These are phyloP conservation scores for Pristionchus arcanus DNA, from an alignment of 2,888 invertebrate species.

Conservation along the genomic window DNA sequence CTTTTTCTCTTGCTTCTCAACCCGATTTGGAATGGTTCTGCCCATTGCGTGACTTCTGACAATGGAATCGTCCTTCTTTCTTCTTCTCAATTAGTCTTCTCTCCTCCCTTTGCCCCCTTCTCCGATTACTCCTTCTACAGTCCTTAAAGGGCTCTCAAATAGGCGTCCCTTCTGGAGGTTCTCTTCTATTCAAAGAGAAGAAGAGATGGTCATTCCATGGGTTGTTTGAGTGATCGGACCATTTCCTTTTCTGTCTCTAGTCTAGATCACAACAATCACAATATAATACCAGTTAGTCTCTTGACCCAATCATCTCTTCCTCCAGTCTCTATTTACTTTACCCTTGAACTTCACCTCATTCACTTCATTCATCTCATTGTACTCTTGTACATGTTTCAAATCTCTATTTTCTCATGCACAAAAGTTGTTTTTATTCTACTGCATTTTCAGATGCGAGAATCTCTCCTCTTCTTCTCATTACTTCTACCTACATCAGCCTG, in stretches of 20 bases:
- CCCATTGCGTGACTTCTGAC: slow-evolving; percentile 42
- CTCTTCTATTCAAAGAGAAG: background rate
- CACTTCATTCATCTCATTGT: slow-evolving; percentile 24
- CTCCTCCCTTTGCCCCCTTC: slow-evolving; percentile 14
- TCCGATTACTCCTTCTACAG: slow-evolving; percentile 7
- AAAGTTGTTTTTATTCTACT: background rate
- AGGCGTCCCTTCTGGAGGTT: slow-evolving; percentile 23
- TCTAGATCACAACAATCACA: slow-evolving; percentile 16
- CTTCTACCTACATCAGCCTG: background rate
- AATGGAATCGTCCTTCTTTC: slow-evolving; percentile 26
- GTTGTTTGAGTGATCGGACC: background rate
- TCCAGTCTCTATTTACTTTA: background rate
- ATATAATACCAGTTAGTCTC: background rate
- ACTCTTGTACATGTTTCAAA: slow-evolving; percentile 5
- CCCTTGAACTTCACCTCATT: slow-evolving; percentile 25
- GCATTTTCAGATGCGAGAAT: slow-evolving; percentile 33
- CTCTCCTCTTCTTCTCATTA: slow-evolving; percentile 1
- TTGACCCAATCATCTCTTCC: slow-evolving; percentile 37
- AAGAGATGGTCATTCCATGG: background rate
- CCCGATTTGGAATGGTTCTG: slow-evolving; percentile 45
- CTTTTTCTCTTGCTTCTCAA: slow-evolving; percentile 5
- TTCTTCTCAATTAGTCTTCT: background rate
- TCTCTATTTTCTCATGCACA: background rate
- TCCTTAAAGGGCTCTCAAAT: slow-evolving; percentile 24
- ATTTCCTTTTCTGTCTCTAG: background rate